Percentiles rank a stretch among this genome's conserved stretches.
Conservation (phyloP, 1,140 invertebrate genomes). For the Branchinecta lindahli region DNA sequence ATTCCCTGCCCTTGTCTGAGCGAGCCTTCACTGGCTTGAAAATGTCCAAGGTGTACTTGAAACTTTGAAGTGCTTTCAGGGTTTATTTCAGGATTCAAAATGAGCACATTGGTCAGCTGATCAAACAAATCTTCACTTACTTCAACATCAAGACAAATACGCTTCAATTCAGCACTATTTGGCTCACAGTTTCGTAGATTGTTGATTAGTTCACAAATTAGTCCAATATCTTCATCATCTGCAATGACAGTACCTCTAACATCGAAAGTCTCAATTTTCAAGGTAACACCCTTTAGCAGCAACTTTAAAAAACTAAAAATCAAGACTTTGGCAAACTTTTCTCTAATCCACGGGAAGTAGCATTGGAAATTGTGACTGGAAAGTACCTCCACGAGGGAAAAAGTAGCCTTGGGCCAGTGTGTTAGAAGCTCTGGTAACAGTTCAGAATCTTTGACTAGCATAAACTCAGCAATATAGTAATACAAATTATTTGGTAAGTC, state of each 20-base stretch:
- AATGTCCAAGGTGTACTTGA: background rate
- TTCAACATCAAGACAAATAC: background rate
- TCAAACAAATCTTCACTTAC: slow-evolving; percentile 7
- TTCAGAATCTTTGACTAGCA: no score
- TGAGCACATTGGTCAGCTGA: background rate
- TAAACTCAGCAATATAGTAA: no score
- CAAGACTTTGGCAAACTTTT: background rate
- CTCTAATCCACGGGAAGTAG: background rate
- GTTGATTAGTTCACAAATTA: background rate
- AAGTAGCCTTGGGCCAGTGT: background rate
- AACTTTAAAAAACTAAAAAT: background rate
- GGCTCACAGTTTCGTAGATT: background rate
- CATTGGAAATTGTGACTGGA: background rate
- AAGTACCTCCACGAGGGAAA: background rate
- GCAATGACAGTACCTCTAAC: background rate
- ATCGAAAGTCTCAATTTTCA: background rate
- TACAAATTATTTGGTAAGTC: no score
- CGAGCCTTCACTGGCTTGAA: background rate
- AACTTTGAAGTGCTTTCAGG: background rate
- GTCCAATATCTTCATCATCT: background rate
- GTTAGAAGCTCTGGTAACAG: background rate
- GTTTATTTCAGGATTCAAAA: background rate
- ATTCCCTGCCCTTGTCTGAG: background rate
- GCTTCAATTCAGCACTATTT: background rate
- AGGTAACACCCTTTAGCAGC: background rate